phyloP scores from a whole-genome alignment of 2,888 invertebrate genomes.

The Scotopteryx bipunctaria region DNA sequence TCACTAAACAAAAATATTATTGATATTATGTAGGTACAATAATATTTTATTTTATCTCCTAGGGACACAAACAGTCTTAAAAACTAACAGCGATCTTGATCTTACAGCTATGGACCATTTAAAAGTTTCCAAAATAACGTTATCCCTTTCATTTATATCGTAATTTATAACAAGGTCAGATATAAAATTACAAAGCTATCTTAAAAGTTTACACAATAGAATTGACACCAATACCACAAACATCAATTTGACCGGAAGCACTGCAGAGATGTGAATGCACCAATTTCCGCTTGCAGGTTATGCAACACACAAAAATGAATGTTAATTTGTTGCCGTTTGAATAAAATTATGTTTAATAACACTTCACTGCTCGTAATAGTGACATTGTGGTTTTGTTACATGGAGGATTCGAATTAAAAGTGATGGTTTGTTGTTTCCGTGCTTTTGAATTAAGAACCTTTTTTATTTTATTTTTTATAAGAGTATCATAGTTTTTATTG shows the following conservation, averaged over 20 bases:
- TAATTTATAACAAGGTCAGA: no score
- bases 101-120: no score
- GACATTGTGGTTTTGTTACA: constrained; percentile 26
- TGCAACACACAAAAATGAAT: constrained; percentile 43
- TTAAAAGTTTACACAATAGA: neutral
- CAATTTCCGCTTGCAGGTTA: constrained; percentile 39
- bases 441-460: neutral
- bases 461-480: neutral
- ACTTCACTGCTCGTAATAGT: constrained; percentile 37
- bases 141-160: no score
- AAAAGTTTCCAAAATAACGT: no score
- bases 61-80: no score
- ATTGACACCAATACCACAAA: neutral
- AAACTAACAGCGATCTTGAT: no score
- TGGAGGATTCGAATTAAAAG: constrained; percentile 1
- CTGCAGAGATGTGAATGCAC: constrained; percentile 26
- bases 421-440: constrained; percentile 3
- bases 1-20: no score
- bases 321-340: constrained; percentile 49
- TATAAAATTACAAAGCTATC: no score
- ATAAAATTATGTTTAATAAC: constrained; percentile 44
- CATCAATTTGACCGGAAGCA: neutral
- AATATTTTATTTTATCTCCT: no score
- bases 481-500: no score
- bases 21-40: no score